Percentiles rank a stretch among this genome's conserved stretches.
phyloP scores from a whole-genome alignment of 2,113 vertebrate species.

The Tringa solitaria region DNA sequence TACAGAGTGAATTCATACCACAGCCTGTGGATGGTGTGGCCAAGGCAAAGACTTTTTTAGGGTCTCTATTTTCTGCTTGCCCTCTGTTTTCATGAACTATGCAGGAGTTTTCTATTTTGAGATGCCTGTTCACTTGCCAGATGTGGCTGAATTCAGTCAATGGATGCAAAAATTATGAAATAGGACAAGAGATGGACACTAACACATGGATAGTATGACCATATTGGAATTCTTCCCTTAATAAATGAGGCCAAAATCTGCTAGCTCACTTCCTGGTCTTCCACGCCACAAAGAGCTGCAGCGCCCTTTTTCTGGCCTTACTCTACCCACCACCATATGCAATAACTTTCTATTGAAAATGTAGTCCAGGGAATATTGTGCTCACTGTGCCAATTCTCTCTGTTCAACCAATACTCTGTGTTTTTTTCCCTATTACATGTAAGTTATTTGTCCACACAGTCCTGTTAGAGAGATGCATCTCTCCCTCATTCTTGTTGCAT shows the following conservation, averaged over 20 bases:
- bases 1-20: not conserved
- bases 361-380: not conserved
- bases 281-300: not conserved
- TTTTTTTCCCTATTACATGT: not conserved
- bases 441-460: not conserved
- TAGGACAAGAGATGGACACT: not conserved
- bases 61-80: not conserved
- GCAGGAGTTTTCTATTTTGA: not conserved
- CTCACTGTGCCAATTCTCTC: not conserved
- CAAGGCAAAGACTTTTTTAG: not conserved
- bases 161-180: not conserved
- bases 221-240: not conserved
- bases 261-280: not conserved
- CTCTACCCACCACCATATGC: not conserved
- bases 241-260: not conserved
- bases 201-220: not conserved
- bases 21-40: not conserved
- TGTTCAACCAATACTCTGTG: not conserved
- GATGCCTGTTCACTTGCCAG: not conserved
- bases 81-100: not conserved
- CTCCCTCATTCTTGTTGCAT: not conserved
- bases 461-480: not conserved
- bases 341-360: not conserved
- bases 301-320: not conserved
- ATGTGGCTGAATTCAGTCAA: not conserved